Evolutionary conservation across 2,113 vertebrate genomes (phyloP), one percentile per base, ranked within the genome.

Genomic region (Myocastor coypus): DNA sequence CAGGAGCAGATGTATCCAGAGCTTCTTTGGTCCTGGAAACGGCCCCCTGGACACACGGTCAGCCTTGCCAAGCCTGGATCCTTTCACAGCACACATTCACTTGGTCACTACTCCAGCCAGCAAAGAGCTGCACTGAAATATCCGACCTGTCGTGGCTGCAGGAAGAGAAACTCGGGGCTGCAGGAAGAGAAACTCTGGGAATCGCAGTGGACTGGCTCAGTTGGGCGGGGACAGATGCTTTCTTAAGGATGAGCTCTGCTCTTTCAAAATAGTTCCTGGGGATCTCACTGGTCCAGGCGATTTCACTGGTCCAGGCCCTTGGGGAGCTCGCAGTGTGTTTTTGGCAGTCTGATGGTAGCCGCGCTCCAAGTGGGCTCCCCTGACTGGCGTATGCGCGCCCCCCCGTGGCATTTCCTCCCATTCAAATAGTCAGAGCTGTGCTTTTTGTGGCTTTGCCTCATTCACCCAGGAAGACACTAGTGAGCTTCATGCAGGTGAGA

Each of bases 341-440:
- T 7, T 24, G 5, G 2, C 57, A 19, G 9, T 14, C 17, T 26
- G 0, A 4, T 19, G 59, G 52, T 17, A 5, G 32, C 28, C 16
- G 0, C 3, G 2, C 42, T 26, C 20, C 1, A 19, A 13, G 22
- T 22, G 37, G 37, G 50, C 34, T 61, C 77, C 59, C 46, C 9
- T 0, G 20, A 40, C 37, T 13, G 0, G 0, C 10, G 0, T 37
- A 0, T 0, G 32, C 37, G 0, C 28, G n/a, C n/a, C 8, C 46
- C 2, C 0, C 9, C 16, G 5, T 7, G n/a, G 59, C 0, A 0
- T 26, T 19, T 57, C 9, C n/a, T 66, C 73, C 10, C 9, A n/a
- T 4, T 20, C 4, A 6, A 34, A 13, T 7, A 11, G 77, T 9
- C 7, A 19, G 7, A 52, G 16, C 46, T 34, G 30, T 50, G 7